Evolutionary conservation across 2,113 vertebrate species (phyloP), one percentile per base, ranked within the genome.

Genomic region (Malurus melanocephalus): DNA sequence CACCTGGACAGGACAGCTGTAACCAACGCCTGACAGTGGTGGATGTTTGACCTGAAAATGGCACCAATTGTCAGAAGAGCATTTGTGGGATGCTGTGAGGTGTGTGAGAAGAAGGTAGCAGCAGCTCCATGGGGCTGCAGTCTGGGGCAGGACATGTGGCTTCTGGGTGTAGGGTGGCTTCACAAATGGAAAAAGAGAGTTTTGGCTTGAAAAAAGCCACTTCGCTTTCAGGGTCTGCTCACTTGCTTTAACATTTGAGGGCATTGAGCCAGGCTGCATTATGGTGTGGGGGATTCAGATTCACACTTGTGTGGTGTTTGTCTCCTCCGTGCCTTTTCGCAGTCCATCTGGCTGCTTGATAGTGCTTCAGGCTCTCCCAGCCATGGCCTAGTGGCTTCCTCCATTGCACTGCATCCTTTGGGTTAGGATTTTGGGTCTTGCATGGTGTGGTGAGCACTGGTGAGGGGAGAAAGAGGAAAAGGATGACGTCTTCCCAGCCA

Each of bases 261-360:
- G 93, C 88, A 95, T 55, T 88, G 86, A 88, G 92, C 94, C 94
- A 96, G 93, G 69, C 80, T 92, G 77, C 45, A 76, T 95, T 93
- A 56, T 91, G 88, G 82, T 56, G 86, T 79, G 88, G 66, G 77
- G 76, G 88, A 92, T 95, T 93, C 84, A 80, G 40, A 66, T 94
- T 95, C 91, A 80, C 91, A 75, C 94, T 89, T 90, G 52, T 28
- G 77, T 60, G 80, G 24, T 68, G 52, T 62, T 92, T 77, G 86
- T 80, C 89, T 91, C 77, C 78, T 84, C 81, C 69, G 16, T 1
- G 60, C 59, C 79, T 90, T 66, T 85, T 88, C 76, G 73, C 91
- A 79, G 80, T 88, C 91, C 79, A 85, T 90, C 92, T 95, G 95
- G 66, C 83, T 93, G 73, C 49, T 67, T 87, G 92, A 45, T 92